Evolutionary conservation across 2,888 invertebrate species (phyloP).

Genomic region (Noctuana brunneofusca): DNA sequence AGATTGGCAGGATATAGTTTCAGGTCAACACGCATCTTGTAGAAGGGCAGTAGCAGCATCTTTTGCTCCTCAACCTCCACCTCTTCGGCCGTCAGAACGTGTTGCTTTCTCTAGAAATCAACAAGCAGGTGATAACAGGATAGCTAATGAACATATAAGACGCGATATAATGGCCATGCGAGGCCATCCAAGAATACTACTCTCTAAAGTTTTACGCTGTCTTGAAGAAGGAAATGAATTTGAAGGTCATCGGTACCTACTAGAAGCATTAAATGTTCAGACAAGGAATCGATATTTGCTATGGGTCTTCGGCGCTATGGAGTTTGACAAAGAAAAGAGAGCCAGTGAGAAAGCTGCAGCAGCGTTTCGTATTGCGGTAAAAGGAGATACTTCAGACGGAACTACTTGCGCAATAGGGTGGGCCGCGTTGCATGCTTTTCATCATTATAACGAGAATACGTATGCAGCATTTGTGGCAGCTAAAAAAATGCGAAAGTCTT

Average conservation of each 20-base stretch:
- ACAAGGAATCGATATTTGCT: conserved; percentile 64
- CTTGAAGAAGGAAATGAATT: conserved; percentile 58
- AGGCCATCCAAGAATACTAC: conserved; percentile 56
- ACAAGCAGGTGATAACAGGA: conserved; percentile 58
- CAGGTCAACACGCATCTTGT: conserved; percentile 66
- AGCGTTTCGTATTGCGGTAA: conserved; percentile 68
- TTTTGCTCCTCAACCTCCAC: conserved; percentile 67
- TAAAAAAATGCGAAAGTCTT: conserved; percentile 69
- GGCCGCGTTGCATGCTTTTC: conserved; percentile 68
- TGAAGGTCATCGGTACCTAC: conserved; percentile 57
- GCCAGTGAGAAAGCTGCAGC: conserved; percentile 52
- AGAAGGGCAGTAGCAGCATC: conserved; percentile 71
- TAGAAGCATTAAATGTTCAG: conserved; percentile 55
- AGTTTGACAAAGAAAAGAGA: conserved; percentile 57
- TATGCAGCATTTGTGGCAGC: conserved; percentile 64
- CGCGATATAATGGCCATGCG: conserved; percentile 50
- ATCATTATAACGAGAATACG: conserved; percentile 55
- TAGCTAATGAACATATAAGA: conserved; percentile 55
- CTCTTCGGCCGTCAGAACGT: conserved; percentile 46
- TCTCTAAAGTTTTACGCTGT: conserved; percentile 61
- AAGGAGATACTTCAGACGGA: conserved; percentile 67
- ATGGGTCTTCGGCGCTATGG: conserved; percentile 65
- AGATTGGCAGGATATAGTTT: conserved; percentile 69
- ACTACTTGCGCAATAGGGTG: conserved; percentile 69
- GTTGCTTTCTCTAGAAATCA: conserved; percentile 60